Percentiles rank a stretch among this genome's conserved stretches.
These are phyloP conservation scores for Reticulitermes speratus DNA, from an alignment of 1,140 invertebrate genomes.

Conservation along the genomic window DNA sequence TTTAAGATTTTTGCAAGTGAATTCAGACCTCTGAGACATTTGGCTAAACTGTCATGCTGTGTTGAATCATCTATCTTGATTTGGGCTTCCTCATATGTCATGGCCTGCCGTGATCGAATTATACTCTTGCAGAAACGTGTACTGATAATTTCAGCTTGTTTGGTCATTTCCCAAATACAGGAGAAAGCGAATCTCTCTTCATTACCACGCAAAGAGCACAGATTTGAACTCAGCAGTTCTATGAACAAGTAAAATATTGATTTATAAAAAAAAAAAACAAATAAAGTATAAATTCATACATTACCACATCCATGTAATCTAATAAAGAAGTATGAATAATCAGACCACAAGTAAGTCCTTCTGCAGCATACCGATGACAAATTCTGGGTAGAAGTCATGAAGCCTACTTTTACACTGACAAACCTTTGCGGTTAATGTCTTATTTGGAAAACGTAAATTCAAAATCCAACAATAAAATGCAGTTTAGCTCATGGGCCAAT, in stretches of 20 bases:
- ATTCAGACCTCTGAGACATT: conserved; percentile 80
- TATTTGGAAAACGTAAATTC: too few relatives aligned
- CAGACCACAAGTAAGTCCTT: too few relatives aligned
- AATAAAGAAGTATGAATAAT: background rate
- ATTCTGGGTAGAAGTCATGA: too few relatives aligned
- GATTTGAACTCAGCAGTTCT: conserved; percentile 86
- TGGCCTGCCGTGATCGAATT: conserved; percentile 81
- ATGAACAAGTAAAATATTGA: conserved; percentile 42
- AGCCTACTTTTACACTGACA: too few relatives aligned
- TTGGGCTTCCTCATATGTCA: conserved; percentile 97
- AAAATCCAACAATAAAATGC: too few relatives aligned
- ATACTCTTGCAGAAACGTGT: conserved; percentile 90
- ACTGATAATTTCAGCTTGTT: conserved; percentile 79
- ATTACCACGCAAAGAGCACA: conserved; percentile 84
- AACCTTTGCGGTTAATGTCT: too few relatives aligned
- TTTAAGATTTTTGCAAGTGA: conserved; percentile 88
- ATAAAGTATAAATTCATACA: background rate
- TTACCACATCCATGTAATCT: background rate
- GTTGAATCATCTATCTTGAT: conserved; percentile 81
- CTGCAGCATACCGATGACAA: too few relatives aligned
- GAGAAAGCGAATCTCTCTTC: conserved; percentile 90
- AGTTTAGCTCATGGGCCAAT: too few relatives aligned
- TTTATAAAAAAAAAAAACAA: background rate
- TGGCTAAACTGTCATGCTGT: conserved; percentile 71
- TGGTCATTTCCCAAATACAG: conserved; percentile 87